A percentile compares a stretch with the other conserved stretches of the same genome.
These are phyloP conservation scores for Mythimna impura DNA, from an alignment of 2,888 invertebrate species.

Conservation along the genomic window DNA sequence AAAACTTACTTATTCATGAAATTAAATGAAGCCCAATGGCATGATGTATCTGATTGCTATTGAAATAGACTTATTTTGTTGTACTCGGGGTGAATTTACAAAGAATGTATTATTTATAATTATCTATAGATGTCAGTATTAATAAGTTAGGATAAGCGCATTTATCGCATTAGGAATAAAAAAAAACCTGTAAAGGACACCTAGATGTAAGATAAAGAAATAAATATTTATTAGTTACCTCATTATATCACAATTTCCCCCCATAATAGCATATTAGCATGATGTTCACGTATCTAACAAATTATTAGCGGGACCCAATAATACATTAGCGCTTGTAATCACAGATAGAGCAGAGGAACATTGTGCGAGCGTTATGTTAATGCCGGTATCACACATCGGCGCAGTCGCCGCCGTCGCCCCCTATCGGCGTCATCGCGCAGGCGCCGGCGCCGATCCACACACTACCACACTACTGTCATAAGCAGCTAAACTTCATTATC, in stretches of 20 bases:
- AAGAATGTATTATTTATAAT: no score
- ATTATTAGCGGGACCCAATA: conserved; percentile 46
- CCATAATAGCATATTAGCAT: conserved; percentile 25
- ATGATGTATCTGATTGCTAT: no score
- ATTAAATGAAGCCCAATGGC: no score
- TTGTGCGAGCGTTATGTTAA: conserved; percentile 85
- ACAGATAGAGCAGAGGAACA: conserved; percentile 73
- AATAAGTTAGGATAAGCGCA: no score
- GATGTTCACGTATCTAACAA: conserved; percentile 45
- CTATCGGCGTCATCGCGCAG: conserved; percentile 82
- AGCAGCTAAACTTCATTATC: conserved; percentile 65
- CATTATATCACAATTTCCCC: conserved; percentile 13
- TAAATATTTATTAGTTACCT: no score
- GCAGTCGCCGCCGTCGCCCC: conserved; percentile 77
- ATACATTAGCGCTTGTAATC: conserved; percentile 77
- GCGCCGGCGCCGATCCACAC: conserved; percentile 73
- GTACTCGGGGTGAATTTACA: no score
- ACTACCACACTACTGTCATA: conserved; percentile 57
- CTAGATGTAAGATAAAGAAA: no score
- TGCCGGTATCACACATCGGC: conserved; percentile 84
- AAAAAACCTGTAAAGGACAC: no score
- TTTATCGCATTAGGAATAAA: no score
- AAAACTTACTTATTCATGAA: not conserved
- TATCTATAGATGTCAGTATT: no score
- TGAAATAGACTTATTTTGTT: no score